These are phyloP conservation scores for Mimachlamys varia DNA, from an alignment of 2,888 invertebrate species.

Conservation along the genomic window DNA sequence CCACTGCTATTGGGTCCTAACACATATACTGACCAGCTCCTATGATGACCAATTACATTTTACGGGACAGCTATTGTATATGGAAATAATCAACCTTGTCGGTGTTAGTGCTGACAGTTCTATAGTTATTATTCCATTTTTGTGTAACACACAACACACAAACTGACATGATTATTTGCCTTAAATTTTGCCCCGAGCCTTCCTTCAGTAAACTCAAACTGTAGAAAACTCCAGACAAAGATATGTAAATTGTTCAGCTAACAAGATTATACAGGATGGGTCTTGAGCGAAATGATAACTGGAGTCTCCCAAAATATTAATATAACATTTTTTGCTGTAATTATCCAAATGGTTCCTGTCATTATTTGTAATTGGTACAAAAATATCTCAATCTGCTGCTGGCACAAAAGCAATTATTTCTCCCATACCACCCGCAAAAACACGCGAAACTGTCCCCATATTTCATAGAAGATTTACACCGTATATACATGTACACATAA, in stretches of 20 bases:
- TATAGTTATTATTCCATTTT: neutral
- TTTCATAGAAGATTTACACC: neutral
- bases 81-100: neutral
- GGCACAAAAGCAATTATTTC: constrained; percentile 16
- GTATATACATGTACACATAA: neutral
- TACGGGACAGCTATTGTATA: constrained; percentile 5
- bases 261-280: neutral
- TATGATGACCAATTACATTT: constrained; percentile 11
- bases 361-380: neutral
- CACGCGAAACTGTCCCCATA: neutral
- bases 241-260: neutral
- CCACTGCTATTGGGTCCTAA: constrained; percentile 20
- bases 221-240: neutral
- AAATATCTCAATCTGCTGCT: constrained; percentile 26
- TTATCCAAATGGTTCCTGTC: neutral
- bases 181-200: neutral
- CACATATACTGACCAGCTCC: neutral
- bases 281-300: neutral
- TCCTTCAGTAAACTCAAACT: neutral
- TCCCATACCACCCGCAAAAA: neutral
- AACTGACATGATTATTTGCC: neutral
- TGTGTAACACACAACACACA: neutral
- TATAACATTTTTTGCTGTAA: neutral
- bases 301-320: constrained; percentile 4
- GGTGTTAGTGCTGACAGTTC: neutral